Conservation (phyloP, 2,888 invertebrate genomes). For the Parapristionchus giblindavisi region DNA sequence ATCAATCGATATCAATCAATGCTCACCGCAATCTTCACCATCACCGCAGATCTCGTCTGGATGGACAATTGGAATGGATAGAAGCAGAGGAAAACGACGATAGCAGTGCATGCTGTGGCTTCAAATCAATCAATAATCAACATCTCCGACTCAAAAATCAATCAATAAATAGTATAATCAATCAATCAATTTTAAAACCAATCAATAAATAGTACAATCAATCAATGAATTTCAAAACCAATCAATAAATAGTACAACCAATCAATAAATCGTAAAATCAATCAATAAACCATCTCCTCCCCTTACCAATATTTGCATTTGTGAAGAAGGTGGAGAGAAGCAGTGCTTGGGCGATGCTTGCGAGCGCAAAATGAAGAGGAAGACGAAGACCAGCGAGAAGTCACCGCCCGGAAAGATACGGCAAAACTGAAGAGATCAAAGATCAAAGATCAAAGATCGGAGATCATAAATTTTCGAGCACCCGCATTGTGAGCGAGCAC, state of each 20-base stretch:
- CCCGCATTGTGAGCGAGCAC: no score
- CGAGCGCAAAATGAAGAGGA: constrained; percentile 76
- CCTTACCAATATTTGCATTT: constrained; percentile 73
- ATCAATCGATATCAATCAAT: constrained; percentile 61
- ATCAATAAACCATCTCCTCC: neutral
- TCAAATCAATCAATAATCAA: no score
- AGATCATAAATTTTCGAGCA: neutral
- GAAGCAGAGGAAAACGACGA: constrained; percentile 72
- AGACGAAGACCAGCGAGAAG: constrained; percentile 76
- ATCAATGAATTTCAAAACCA: no score
- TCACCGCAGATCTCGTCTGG: constrained; percentile 72
- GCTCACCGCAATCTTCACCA: constrained; percentile 56
- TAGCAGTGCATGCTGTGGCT: constrained; percentile 68
- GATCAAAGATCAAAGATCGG: neutral
- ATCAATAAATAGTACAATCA: no score
- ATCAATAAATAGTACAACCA: no score
- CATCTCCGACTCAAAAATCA: no score
- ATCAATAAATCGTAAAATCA: neutral
- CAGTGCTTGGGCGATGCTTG: constrained; percentile 72
- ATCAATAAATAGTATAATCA: neutral
- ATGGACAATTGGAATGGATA: constrained; percentile 74
- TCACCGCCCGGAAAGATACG: constrained; percentile 78
- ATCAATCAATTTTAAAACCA: no score
- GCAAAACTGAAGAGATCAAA: constrained; percentile 74
- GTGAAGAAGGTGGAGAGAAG: constrained; percentile 75